Base-by-base conservation (phyloP, 2,113 vertebrate genomes). In the Tragelaphus scriptus region DNA sequence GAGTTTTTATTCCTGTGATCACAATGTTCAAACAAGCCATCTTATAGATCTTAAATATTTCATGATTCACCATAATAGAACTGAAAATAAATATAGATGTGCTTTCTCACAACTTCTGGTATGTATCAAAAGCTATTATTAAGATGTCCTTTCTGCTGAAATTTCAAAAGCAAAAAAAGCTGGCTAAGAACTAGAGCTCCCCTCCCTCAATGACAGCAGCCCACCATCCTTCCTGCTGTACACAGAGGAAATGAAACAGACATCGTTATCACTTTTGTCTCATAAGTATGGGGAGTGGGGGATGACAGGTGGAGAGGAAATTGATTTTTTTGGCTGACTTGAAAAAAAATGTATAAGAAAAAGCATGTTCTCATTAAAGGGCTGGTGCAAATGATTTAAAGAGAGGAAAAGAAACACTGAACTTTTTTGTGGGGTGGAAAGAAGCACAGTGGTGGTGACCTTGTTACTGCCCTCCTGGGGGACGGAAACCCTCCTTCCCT, bases 401-500 rank as follows among this genome's bases (percentile, higher is more conserved):
- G 13, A 65, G 12, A 58, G 30, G 49, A 81, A 58, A 13, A 81
- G 25, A 93, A 97, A 90, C 19, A 8, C 79, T n/a, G n/a, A 71
- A 75, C 55, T 51, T 44, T n/a, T 44, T 44, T 44, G 6, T 44
- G n/a, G 19, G 53, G 21, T 47, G 84, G 17, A 5, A 26, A 19
- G 2, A 40, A n/a, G 40, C 44, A 40, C 17, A 4, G 14, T 1
- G 8, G 15, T 15, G 23, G 13, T 36, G 13, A 40, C 6, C 36
- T n/a, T 47, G 23, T 25, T 3, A 58, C 28, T 12, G 2, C 0
- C 5, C 28, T 23, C 26, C 32, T 30, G 21, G 40, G n/a, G 7
- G 53, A 26, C 2, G 0, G 19, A 68, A 49, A 7, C 0, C 8
- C 16, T 0, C 0, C 3, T 79, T n/a, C 59, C 32, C 30, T n/a